Conservation (phyloP, 2,113 vertebrate genomes). For the Daphoenositta chrysoptera region DNA sequence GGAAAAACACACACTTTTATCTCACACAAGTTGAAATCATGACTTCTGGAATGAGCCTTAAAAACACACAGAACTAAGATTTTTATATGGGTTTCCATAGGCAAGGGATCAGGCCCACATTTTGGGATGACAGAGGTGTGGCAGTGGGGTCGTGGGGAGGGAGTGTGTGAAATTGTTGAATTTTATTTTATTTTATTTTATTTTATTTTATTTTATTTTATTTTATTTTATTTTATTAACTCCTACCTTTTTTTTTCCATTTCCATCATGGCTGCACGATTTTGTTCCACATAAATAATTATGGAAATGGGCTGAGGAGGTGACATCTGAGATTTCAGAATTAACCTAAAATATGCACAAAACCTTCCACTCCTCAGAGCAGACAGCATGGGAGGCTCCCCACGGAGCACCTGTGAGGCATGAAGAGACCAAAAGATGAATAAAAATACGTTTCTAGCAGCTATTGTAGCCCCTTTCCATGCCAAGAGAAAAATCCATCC, state of each 20-base stretch:
- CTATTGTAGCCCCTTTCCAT: not conserved
- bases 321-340: conserved; percentile 33
- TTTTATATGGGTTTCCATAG: not conserved
- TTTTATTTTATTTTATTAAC: not conserved
- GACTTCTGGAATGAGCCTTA: not conserved
- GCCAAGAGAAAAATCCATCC: not conserved
- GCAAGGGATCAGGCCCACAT: not conserved
- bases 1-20: not conserved
- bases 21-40: not conserved
- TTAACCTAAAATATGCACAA: conserved; percentile 29
- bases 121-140: not conserved
- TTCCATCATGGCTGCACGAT: not conserved
- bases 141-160: fast-evolving
- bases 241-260: not conserved
- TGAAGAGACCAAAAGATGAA: not conserved
- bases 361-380: not conserved
- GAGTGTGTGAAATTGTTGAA: fast-evolving
- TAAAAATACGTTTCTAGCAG: not conserved
- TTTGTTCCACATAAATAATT: conserved; percentile 1
- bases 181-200: not conserved
- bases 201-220: not conserved
- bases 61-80: not conserved
- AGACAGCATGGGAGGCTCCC: not conserved
- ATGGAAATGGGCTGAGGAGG: conserved; percentile 2
- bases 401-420: not conserved